Evolutionary conservation across 1,140 invertebrate genomes (phyloP), one percentile per base, ranked within the genome.

Genomic region (Bradynema listronoti): DNA sequence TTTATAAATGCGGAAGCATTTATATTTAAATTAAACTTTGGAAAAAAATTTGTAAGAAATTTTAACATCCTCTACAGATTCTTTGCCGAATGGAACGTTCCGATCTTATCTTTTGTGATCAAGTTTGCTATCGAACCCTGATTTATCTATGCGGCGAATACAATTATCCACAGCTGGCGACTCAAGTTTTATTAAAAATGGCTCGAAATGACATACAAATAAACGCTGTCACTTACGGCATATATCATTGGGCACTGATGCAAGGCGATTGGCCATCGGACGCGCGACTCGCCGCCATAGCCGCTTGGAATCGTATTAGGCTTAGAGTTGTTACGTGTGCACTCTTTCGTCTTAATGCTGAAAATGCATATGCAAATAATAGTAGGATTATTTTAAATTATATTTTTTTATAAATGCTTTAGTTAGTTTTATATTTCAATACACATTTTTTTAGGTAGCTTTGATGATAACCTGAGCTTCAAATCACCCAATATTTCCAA

Each of bases 121-220:
- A 90, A 87, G 87, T 96, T 54, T 96, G 91, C 80, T 98, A 96
- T 79, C 83, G 94, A 66, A 88, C 95, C 29, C 88, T 99, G 85
- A 95, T 98, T 88, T 91, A 97, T 80, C 83, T 98, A 1, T 98
- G 94, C 80, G 92, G 93, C 6, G 86, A 90, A 59, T 89, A 95
- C 77, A 87, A 88, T 58, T 84, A 92, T 72, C 94, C 94, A 1
- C 86, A 91, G 41, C 80, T 98, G 64, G 94, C 94, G 4, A 91
- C 97, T 0, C 90, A 91, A 78, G 84, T 97, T 34, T 82, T 96
- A 55, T 88, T 90, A 71, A 86, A 92, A 52, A 97, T 98, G 92
- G 92, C 92, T 79, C 84, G 87, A n/a, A 86, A 85, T 51, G 89
- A 89, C 0, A 84, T 97, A 14, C 89, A 91, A 75, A 91, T 91